Evolutionary conservation across 2,888 invertebrate species (phyloP).

Genomic region (Scaeva pyrastri): DNA sequence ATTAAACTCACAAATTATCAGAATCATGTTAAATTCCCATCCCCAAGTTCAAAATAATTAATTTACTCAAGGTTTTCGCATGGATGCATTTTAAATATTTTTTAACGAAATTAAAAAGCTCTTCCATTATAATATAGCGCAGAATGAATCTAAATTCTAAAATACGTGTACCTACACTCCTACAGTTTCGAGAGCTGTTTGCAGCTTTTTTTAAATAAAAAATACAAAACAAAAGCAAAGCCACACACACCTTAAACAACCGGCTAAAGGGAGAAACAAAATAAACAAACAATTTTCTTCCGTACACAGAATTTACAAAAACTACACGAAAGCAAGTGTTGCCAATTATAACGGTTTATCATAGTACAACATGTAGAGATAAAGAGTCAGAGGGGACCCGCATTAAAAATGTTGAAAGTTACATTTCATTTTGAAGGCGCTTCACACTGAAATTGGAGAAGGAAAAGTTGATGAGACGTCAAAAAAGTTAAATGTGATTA

Average conservation of each 20-base stretch:
- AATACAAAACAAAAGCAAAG: neutral
- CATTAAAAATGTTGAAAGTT: too few species aligned
- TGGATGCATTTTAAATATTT: slow-evolving; percentile 12
- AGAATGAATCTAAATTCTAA: slow-evolving; percentile 24
- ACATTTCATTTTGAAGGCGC: too few species aligned
- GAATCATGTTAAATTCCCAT: neutral
- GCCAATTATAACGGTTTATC: neutral
- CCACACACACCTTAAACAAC: slow-evolving; percentile 16
- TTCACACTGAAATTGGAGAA: too few species aligned
- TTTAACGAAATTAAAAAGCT: slow-evolving; percentile 11
- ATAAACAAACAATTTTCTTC: slow-evolving; percentile 30
- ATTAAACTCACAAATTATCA: neutral
- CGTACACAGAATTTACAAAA: slow-evolving; percentile 28
- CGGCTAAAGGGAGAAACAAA: slow-evolving; percentile 8
- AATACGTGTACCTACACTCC: too few species aligned
- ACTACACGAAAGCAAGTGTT: neutral
- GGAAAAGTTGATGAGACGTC: too few species aligned
- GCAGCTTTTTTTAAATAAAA: too few species aligned
- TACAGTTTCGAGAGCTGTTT: slow-evolving; percentile 5
- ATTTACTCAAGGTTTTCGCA: slow-evolving; percentile 19
- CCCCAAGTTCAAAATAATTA: slow-evolving; percentile 24
- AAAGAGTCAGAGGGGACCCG: too few species aligned
- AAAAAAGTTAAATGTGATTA: too few species aligned
- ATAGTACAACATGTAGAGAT: too few species aligned
- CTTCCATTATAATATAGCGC: slow-evolving; percentile 1